These are phyloP conservation scores for Oryctolagus cuniculus DNA, from an alignment of 2,113 vertebrate genomes.

Conservation along the genomic window DNA sequence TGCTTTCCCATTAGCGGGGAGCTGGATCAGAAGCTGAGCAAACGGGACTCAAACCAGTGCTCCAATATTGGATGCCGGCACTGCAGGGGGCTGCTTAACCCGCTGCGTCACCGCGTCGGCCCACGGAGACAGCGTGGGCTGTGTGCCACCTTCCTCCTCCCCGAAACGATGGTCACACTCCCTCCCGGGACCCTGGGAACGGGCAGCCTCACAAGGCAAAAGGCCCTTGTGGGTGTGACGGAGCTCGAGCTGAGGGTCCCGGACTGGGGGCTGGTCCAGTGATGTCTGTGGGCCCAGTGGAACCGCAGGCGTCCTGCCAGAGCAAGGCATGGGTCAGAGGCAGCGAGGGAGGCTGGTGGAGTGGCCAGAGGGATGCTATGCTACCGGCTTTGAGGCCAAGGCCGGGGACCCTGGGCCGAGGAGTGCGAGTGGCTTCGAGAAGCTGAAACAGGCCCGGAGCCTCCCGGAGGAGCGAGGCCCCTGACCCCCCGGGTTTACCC, in stretches of 20 bases:
- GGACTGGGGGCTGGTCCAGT: neutral
- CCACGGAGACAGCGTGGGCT: neutral
- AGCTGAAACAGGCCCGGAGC: neutral
- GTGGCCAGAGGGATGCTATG: neutral
- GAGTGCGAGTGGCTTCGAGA: neutral
- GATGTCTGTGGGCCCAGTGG: no score
- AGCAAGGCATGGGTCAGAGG: neutral
- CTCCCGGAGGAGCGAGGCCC: neutral
- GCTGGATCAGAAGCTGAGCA: no score
- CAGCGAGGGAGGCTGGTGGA: neutral
- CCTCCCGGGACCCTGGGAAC: neutral
- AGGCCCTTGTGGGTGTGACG: neutral
- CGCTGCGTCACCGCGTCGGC: no score
- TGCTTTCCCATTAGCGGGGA: no score
- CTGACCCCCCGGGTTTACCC: neutral
- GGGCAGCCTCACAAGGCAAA: neutral
- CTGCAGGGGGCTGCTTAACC: no score
- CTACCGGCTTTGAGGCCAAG: neutral
- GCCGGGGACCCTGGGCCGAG: neutral
- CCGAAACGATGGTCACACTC: no score
- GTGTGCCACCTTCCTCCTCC: rapidly evolving
- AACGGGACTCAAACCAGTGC: no score
- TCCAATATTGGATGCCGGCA: no score
- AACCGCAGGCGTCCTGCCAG: neutral
- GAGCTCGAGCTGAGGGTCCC: neutral